Evolutionary conservation across 2,888 invertebrate genomes (phyloP).

Genomic region (Amiota minor): DNA sequence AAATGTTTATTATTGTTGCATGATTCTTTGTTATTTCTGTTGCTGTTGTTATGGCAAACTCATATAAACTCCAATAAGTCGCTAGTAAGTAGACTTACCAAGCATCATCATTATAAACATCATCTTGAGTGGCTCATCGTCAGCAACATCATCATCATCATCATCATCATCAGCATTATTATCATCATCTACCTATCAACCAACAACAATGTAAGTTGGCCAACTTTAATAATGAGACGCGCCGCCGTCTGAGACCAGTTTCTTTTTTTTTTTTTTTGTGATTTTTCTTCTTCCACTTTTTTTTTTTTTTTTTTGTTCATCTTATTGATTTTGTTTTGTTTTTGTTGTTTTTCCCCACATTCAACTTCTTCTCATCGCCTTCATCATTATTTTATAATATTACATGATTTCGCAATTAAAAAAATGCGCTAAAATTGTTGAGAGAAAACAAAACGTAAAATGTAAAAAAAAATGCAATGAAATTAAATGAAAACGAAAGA

Average conservation of each 20-base stretch:
- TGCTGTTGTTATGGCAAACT: background rate
- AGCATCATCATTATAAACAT: conserved; percentile 26
- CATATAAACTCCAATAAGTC: conserved; percentile 23
- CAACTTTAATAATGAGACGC: conserved; percentile 13
- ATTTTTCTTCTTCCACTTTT: background rate
- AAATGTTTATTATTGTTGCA: conserved; percentile 17
- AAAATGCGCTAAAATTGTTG: conserved; percentile 34
- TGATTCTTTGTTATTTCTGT: conserved; percentile 2
- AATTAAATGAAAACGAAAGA: conserved; percentile 30
- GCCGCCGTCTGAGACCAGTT: background rate
- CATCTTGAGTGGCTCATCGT: conserved; percentile 28
- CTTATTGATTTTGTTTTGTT: conserved; percentile 12
- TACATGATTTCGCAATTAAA: conserved; percentile 52
- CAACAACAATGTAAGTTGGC: conserved; percentile 34
- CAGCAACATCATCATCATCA: conserved; percentile 20
- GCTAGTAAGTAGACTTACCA: conserved; percentile 15
- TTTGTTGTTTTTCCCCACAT: background rate
- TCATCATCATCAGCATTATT: conserved; percentile 35
- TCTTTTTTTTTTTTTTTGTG: background rate
- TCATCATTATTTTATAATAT: conserved; percentile 43
- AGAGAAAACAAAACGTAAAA: conserved; percentile 9
- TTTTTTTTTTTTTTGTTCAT: background rate
- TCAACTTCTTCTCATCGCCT: conserved; percentile 12
- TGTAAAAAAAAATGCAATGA: background rate
- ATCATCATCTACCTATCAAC: conserved; percentile 24